Evolutionary conservation across 2,888 invertebrate species (phyloP), one percentile per base, ranked within the genome.

Genomic region (Gymnosoma rotundatum): DNA sequence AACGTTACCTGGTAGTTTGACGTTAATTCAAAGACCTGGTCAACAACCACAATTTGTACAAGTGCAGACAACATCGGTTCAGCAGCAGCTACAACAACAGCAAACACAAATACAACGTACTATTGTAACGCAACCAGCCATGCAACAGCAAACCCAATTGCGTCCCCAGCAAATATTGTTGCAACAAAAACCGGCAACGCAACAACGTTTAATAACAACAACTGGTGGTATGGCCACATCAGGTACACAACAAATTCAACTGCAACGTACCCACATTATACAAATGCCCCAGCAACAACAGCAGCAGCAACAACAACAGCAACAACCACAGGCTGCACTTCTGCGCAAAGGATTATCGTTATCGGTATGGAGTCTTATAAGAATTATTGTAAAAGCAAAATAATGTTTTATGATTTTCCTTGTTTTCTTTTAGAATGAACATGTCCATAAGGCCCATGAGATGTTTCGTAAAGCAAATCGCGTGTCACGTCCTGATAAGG

Each of bases 401-500:
- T 38, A n/a, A 5, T 10, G 16, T 50, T 48, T 16, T 58, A 0
- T 32, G 36, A 16, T 21, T 45, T 20, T 16, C 14, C 20, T 50
- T 66, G 0, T 78, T 38, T 8, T 48, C 12, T 7, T 7, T 66
- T 94, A 98, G 98, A 95, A 96, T 90, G 98, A 98, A 92, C 98
- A 98, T 94, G 98, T 98, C 95, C 93, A 97, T 91, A 98, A 98
- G 91, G 99, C 98, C 0, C 98, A 98, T 91, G 98, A 99, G 90
- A 98, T 99, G 97, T 99, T 99, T 94, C 94, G 96, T 75, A 97
- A 96, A 85, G 98, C 99, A 52, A 99, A 99, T 92, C 96, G 97
- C 90, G 98, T 99, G 72, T 98, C 98, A 4, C 93, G 98, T 87
- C 98, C 98, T 0, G 99, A 99, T 92, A 99, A 99, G 91, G 98